A percentile compares a stretch with the other conserved stretches of the same genome.
These are phyloP conservation scores for Agapornis roseicollis DNA, from an alignment of 2,113 vertebrate genomes.

Conservation along the genomic window DNA sequence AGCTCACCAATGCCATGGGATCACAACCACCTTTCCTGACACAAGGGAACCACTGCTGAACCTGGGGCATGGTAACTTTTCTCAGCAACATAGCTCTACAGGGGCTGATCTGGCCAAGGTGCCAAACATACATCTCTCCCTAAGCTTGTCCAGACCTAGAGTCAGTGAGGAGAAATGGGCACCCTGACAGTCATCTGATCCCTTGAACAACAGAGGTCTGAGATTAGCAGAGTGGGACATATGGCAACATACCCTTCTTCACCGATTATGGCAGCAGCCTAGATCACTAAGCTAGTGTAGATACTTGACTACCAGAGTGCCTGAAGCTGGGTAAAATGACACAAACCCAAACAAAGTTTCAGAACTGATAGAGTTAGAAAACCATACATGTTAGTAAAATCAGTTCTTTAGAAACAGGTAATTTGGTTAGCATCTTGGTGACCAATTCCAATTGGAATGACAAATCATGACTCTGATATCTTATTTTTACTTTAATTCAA, in stretches of 20 bases:
- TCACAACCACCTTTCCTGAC: not conserved
- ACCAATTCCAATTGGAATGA: conserved; percentile 35
- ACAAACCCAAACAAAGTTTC: not conserved
- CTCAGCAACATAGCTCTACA: not conserved
- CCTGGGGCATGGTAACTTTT: fast-evolving
- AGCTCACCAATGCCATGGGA: not conserved
- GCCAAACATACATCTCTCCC: not conserved
- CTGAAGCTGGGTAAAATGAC: not conserved
- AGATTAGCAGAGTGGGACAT: not conserved
- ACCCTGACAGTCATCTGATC: not conserved
- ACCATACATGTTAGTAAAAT: not conserved
- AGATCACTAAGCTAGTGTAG: not conserved
- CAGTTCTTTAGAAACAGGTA: not conserved
- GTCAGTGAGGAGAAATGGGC: not conserved
- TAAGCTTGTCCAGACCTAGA: not conserved
- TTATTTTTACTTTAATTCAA: conserved; percentile 15
- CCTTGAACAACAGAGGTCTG: fast-evolving
- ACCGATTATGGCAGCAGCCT: not conserved
- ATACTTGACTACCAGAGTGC: too few species aligned
- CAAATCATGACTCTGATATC: conserved; percentile 17
- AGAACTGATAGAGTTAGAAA: not conserved
- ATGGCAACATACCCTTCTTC: not conserved
- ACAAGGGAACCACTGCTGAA: not conserved
- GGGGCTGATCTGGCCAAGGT: not conserved
- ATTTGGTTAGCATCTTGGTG: conserved; percentile 8